These are phyloP conservation scores for Sarcophaga rosellei DNA, from an alignment of 2,888 invertebrate species.

Conservation along the genomic window DNA sequence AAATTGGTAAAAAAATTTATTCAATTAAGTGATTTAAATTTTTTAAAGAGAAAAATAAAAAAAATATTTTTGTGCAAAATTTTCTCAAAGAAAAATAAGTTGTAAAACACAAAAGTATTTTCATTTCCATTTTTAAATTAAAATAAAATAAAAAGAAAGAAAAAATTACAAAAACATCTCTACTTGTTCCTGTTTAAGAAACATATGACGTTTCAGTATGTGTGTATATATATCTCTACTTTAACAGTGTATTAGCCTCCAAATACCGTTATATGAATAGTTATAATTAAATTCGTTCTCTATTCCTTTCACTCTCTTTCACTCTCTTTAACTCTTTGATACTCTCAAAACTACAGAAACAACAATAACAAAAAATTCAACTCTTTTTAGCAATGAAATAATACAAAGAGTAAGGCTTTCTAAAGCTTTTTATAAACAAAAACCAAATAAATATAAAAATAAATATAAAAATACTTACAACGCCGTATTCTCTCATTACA, in stretches of 20 bases:
- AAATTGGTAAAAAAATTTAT: neutral
- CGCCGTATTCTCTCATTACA: constrained; percentile 18
- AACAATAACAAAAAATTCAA: constrained; percentile 32
- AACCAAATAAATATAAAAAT: no score
- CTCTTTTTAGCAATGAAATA: constrained; percentile 40
- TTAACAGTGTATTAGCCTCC: constrained; percentile 46
- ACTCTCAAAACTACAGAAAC: neutral
- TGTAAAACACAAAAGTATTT: constrained; percentile 24
- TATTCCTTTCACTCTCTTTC: constrained; percentile 13
- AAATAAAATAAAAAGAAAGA: neutral
- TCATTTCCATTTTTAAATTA: neutral
- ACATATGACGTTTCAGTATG: constrained; percentile 47
- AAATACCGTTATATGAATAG: constrained; percentile 16
- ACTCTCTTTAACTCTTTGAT: neutral
- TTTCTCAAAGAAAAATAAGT: neutral
- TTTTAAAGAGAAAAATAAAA: neutral
- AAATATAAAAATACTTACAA: constrained; percentile 12
- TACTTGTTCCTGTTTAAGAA: constrained; percentile 51
- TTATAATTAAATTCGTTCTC: neutral
- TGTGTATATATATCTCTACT: constrained; percentile 11
- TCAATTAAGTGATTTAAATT: neutral
- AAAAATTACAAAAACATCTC: constrained; percentile 30
- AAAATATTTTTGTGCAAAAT: neutral
- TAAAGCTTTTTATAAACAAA: constrained; percentile 47
- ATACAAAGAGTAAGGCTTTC: constrained; percentile 34